Percentiles rank a stretch among this genome's conserved stretches.
Conservation (phyloP, 2,888 invertebrate genomes). For the Ophonus ardosiacus region DNA sequence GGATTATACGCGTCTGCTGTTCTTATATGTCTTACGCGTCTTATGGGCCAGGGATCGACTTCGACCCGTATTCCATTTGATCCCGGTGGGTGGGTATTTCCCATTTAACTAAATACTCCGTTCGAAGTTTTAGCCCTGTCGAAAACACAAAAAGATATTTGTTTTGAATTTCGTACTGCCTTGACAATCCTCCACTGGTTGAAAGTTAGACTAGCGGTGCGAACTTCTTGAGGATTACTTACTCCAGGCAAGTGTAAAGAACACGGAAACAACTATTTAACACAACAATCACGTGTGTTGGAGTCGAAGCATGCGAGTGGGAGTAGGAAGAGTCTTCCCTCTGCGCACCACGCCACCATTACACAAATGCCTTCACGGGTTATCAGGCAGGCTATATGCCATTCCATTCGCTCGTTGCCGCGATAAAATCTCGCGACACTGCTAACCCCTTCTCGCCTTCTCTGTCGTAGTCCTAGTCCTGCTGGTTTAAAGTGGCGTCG, state of each 20-base stretch:
- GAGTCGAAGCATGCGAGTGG: not conserved
- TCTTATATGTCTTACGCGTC: no score
- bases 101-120: no score
- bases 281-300: constrained; percentile 61
- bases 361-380: constrained; percentile 69
- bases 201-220: not conserved
- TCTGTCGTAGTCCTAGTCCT: not conserved
- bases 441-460: constrained; percentile 17
- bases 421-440: constrained; percentile 66
- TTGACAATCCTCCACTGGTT: no score
- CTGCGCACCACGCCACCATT: constrained; percentile 64
- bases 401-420: constrained; percentile 68
- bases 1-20: no score
- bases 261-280: constrained; percentile 60
- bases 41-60: no score
- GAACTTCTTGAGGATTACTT: constrained; percentile 56
- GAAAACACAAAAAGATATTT: no score
- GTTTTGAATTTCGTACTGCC: no score
- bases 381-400: constrained; percentile 69
- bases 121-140: no score
- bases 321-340: not conserved
- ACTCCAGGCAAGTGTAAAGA: constrained; percentile 46
- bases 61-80: no score
- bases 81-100: no score
- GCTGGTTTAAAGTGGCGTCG: constrained; percentile 59